Evolutionary conservation across 2,888 invertebrate species (phyloP), one percentile per base, ranked within the genome.

Genomic region (Spilosoma lubricipeda): DNA sequence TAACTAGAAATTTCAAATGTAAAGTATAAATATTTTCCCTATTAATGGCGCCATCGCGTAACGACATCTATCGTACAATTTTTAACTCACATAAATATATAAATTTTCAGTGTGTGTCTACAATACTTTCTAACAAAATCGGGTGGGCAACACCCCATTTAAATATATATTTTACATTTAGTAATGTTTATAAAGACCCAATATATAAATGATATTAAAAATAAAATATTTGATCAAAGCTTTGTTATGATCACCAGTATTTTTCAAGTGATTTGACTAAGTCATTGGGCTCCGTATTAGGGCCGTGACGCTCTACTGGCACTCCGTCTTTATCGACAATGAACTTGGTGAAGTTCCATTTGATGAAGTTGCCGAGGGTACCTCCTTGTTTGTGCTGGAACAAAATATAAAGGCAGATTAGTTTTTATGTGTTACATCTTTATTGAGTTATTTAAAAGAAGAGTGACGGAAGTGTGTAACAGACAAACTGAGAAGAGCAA

Each of bases 341-440:
- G 93, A 98, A 98, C 90, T 98, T 98, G 56, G 98, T 97, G 92
- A 98, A 98, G 91, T 98, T 98, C 98, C 98, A 98, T 91, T 98
- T 98, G 89, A 98, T 97, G 87, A 97, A 97, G 86, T 95, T 97
- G 52, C 96, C 96, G 13, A 96, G 84, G 13, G 93, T 93, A 27
- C 96, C 96, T 45, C 97, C 97, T 88, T 96, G 94, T 84, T 96
- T 95, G 78, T 93, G 86, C 96, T 96, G 89, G 73, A 63, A 73
- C 71, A 67, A 30, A 76, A 73, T 78, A 75, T 75, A 39, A 23
- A 11, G 5, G 8, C 15, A 30, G 15, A 63, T 9, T 18, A 63
- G 23, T 66, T 23, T 36, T 36, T 33, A 52, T 23, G 52, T 52
- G 8, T 48, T 5, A 48, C 4, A 48, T 18, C 15, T 48, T 48